Base-by-base conservation (phyloP, 1,140 invertebrate genomes). In the Diorhabda carinulata region DNA sequence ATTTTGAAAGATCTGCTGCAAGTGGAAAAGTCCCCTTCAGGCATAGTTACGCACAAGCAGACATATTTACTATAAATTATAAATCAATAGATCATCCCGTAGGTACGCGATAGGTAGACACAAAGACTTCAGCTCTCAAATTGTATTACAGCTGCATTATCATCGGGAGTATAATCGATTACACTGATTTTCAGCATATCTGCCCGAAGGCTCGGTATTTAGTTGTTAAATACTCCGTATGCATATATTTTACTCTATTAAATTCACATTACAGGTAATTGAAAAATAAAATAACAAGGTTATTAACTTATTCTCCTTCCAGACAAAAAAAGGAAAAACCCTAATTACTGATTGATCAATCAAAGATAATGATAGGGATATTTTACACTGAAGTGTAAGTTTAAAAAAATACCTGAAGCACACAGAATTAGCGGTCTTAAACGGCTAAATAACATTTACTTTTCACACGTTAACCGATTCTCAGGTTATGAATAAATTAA, bases 191-290 rank as follows among this genome's bases (percentile, higher is more conserved):
- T 60, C 58, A 60, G 41, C 10, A 25, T 60, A 10, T 60, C 58
- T 42, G 58, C 58, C 58, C 25, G 2, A 25, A 60, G 58, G 58
- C 58, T 60, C 58, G 8, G 41, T 60, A 60, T 60, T 60, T 60
- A 60, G 58, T 42, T 60, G 58, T 60, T 60, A 60, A 60, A 60
- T 60, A 60, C 58, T 60, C 41, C 6, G 7, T 10, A 10, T 60
- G 58, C 58, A 60, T 60, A 60, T 60, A 60, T 60, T 60, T 25
- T 60, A 60, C 58, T 42, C n/a, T 42, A 60, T 60, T 60, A 60
- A 60, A 60, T 60, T 60, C 58, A 42, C 41, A 60, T 60, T 60
- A 60, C 25, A 42, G 58, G 10, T 60, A 60, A 60, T 60, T 60
- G 58, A 60, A 60, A 60, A 60, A 60, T 60, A 60, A 60, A 60